Conservation (phyloP, 2,113 vertebrate species). For the Perca fluviatilis region DNA sequence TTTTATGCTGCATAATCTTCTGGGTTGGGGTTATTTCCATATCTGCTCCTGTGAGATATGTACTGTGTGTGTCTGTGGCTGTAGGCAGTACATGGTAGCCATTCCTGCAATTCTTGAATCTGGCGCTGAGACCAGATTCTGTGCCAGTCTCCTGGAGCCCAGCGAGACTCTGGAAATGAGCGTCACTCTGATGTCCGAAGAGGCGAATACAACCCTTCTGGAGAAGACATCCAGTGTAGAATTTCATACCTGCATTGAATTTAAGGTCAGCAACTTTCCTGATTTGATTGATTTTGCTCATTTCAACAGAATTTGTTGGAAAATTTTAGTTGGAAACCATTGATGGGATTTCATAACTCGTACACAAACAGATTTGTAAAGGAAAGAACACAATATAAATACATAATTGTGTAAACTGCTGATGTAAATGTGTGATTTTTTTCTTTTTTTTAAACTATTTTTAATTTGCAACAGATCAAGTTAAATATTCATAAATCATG, state of each 20-base stretch:
- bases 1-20: too few relatives aligned
- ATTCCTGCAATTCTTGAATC: slow-evolving; percentile 76
- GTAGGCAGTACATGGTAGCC: slow-evolving; percentile 70
- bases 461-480: not conserved
- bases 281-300: too few relatives aligned
- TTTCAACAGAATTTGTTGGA: too few relatives aligned
- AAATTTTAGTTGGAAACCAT: too few relatives aligned
- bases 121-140: slow-evolving; percentile 70
- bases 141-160: slow-evolving; percentile 70
- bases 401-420: too few relatives aligned
- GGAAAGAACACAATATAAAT: too few relatives aligned
- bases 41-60: too few relatives aligned
- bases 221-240: slow-evolving; percentile 24
- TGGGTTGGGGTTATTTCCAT: too few relatives aligned
- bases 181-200: slow-evolving; percentile 50
- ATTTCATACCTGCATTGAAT: slow-evolving; percentile 66
- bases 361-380: too few relatives aligned
- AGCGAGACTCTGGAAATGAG: slow-evolving; percentile 68
- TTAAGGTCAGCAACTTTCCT: slow-evolving; percentile 57
- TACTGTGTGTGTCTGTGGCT: slow-evolving; percentile 17
- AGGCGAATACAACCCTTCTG: slow-evolving; percentile 5
- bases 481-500: not conserved
- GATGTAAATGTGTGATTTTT: too few relatives aligned
- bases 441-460: too few relatives aligned
- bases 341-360: too few relatives aligned